A percentile compares a stretch with the other conserved stretches of the same genome.
phyloP scores from a whole-genome alignment of 2,888 invertebrate species.

The Entomobrya proxima region DNA sequence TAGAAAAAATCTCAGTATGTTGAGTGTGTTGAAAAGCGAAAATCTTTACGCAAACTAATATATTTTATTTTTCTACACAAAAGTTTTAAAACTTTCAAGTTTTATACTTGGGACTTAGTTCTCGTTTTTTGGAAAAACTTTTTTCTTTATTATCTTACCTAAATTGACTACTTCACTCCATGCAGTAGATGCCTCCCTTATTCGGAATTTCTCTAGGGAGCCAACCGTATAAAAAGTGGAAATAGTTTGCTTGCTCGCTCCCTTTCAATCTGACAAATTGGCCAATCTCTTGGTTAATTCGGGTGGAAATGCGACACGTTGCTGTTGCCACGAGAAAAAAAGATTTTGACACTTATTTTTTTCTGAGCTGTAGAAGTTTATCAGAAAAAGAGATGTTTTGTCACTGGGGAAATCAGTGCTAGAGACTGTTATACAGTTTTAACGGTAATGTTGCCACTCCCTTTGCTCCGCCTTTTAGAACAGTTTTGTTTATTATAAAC shows the following conservation, averaged over 20 bases:
- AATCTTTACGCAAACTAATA: neutral
- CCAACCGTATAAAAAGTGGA: constrained; percentile 69
- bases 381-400: too few species aligned
- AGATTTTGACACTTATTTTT: constrained; percentile 28
- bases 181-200: neutral
- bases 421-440: too few species aligned
- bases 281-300: constrained; percentile 76
- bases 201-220: neutral
- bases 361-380: too few species aligned
- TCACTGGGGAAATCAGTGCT: constrained; percentile 75
- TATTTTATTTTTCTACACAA: neutral
- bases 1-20: neutral
- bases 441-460: too few species aligned
- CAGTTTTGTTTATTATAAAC: too few species aligned
- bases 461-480: too few species aligned
- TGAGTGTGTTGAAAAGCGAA: neutral
- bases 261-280: constrained; percentile 75
- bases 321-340: constrained; percentile 67
- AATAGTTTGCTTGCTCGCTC: constrained; percentile 43
- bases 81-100: neutral
- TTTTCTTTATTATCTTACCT: too few species aligned
- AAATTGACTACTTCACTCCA: constrained; percentile 24
- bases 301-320: constrained; percentile 76
- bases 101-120: neutral
- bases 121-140: neutral